These are phyloP conservation scores for Opisthocomus hoazin DNA, from an alignment of 2,113 vertebrate species.

Conservation along the genomic window DNA sequence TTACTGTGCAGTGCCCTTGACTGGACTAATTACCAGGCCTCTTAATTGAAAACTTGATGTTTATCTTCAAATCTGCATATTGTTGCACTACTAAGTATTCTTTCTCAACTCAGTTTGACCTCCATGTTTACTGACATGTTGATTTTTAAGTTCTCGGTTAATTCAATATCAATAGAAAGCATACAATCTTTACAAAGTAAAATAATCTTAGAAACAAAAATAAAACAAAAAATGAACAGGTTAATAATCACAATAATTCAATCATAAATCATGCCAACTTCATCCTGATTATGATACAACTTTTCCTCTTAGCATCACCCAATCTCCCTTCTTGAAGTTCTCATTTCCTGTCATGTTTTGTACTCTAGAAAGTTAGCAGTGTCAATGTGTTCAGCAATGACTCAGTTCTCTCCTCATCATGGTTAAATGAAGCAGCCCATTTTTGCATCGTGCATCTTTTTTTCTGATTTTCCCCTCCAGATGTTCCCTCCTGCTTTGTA, in stretches of 20 bases:
- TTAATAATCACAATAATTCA: too few species aligned
- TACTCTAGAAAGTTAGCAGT: neutral
- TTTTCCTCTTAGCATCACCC: neutral
- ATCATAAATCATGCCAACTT: neutral
- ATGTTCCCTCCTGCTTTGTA: neutral
- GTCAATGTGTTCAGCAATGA: neutral
- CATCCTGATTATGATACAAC: too few species aligned
- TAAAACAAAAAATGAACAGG: neutral
- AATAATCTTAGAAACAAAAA: neutral
- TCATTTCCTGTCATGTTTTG: neutral
- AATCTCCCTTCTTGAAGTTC: neutral
- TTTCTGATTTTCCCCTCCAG: neutral
- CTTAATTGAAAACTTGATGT: neutral
- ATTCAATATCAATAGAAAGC: neutral
- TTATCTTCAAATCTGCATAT: neutral
- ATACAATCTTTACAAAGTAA: neutral
- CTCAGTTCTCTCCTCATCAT: neutral
- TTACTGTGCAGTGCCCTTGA: neutral
- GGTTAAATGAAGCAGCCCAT: neutral
- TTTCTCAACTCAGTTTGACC: neutral
- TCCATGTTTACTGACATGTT: neutral
- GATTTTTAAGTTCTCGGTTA: neutral
- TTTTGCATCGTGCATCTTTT: too few species aligned
- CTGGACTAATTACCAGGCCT: neutral
- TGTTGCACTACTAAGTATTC: neutral